These are phyloP conservation scores for Poecilia picta DNA, from an alignment of 2,797 vertebrate species.

Conservation along the genomic window DNA sequence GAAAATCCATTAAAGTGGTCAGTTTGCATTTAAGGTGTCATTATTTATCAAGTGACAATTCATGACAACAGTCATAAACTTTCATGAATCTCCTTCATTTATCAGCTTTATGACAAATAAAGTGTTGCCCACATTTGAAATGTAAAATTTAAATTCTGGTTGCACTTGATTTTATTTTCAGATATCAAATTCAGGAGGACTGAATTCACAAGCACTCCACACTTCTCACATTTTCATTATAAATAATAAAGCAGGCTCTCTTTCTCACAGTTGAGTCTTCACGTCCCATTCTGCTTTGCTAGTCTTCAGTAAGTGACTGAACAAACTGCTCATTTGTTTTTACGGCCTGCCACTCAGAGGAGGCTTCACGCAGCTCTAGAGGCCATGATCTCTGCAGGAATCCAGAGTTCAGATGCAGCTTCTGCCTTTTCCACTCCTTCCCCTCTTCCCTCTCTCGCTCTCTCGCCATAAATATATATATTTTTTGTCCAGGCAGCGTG, in stretches of 20 bases:
- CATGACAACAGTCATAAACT: too few relatives aligned
- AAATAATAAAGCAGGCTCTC: background rate
- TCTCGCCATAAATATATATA: slow-evolving; percentile 45
- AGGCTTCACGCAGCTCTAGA: slow-evolving; percentile 58
- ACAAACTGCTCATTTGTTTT: slow-evolving; percentile 60
- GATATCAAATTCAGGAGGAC: background rate
- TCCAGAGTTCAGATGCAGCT: slow-evolving; percentile 52
- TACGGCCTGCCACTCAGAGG: slow-evolving; percentile 54
- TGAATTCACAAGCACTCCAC: background rate
- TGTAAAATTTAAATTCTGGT: slow-evolving; percentile 34
- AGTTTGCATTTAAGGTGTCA: too few relatives aligned
- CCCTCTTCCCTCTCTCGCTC: background rate
- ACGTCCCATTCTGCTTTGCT: slow-evolving; percentile 23
- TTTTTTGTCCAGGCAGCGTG: slow-evolving; percentile 68
- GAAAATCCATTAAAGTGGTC: too few relatives aligned
- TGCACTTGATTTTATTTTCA: background rate
- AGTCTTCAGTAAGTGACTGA: slow-evolving; percentile 39
- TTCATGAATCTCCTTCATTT: too few relatives aligned
- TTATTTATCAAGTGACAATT: too few relatives aligned
- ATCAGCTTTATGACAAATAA: too few relatives aligned
- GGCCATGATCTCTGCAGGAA: slow-evolving; percentile 64
- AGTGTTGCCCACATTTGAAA: slow-evolving; percentile 31
- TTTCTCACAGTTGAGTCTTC: slow-evolving; percentile 11
- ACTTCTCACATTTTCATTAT: background rate
- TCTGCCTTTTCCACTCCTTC: slow-evolving; percentile 48